Percentiles rank a stretch among this genome's conserved stretches.
Evolutionary conservation across 2,888 invertebrate species (phyloP).

Genomic region (Agrypnus murinus): DNA sequence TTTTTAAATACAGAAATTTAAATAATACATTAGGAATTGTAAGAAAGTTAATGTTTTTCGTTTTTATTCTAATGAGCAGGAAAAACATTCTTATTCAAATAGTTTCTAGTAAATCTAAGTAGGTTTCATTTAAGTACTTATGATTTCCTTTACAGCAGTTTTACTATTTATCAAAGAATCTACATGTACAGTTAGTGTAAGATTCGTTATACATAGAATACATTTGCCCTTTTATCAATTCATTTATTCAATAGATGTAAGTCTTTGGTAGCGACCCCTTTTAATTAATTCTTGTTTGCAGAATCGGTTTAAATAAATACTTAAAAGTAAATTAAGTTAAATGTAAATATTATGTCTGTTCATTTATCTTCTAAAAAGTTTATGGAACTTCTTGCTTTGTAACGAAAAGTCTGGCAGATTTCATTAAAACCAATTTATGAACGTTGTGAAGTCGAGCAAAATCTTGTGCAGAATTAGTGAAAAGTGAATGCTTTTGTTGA

Average conservation of each 20-base stretch:
- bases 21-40: too few relatives aligned
- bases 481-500: neutral
- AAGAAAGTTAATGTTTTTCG: too few relatives aligned
- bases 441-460: slow-evolving; percentile 24
- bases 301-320: slow-evolving; percentile 20
- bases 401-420: slow-evolving; percentile 14
- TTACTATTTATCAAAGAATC: too few relatives aligned
- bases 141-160: too few relatives aligned
- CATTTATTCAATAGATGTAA: neutral
- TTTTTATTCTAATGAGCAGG: too few relatives aligned
- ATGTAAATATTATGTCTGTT: slow-evolving; percentile 34
- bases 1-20: too few relatives aligned
- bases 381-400: slow-evolving; percentile 24
- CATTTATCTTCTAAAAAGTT: slow-evolving; percentile 33
- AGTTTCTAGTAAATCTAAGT: too few relatives aligned
- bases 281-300: slow-evolving; percentile 25
- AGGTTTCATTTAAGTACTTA: too few relatives aligned
- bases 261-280: slow-evolving; percentile 12
- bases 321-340: slow-evolving; percentile 29
- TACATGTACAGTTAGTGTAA: neutral
- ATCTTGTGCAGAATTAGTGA: neutral
- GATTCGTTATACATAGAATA: neutral
- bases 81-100: too few relatives aligned
- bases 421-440: slow-evolving; percentile 27
- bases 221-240: neutral